A percentile compares a stretch with the other conserved stretches of the same genome.
phyloP scores from a whole-genome alignment of 2,113 vertebrate species.

The Octodon degus region DNA sequence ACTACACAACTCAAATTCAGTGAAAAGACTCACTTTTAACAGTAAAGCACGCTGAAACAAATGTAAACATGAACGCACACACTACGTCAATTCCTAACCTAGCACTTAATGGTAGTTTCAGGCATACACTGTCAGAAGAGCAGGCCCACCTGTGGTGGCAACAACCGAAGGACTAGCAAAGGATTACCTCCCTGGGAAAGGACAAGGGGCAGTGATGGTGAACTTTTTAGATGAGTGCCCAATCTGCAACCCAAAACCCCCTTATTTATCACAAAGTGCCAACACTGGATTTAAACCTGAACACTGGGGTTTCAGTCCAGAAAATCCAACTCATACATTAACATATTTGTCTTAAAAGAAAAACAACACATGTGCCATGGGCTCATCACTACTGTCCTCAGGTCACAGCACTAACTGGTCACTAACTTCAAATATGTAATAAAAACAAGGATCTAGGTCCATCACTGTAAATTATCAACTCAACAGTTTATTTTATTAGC shows the following conservation, averaged over 20 bases:
- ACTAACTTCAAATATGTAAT: conserved; percentile 59
- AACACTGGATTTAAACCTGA: not conserved
- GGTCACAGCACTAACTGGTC: conserved; percentile 31
- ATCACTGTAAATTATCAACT: conserved; percentile 33
- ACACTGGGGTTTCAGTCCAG: not conserved
- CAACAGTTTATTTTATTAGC: not conserved
- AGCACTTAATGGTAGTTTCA: conserved; percentile 46
- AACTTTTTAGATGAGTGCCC: not conserved
- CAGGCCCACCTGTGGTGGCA: not conserved
- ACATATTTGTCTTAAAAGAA: not conserved
- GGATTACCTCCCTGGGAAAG: conserved; percentile 46
- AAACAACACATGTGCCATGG: not conserved
- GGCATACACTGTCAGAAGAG: conserved; percentile 33
- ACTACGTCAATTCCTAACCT: conserved; percentile 38
- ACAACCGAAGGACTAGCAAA: conserved; percentile 34
- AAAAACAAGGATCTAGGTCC: conserved; percentile 29
- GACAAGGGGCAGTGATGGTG: not conserved
- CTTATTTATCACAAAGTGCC: not conserved
- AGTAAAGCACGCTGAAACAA: not conserved
- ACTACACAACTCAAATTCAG: too few species aligned
- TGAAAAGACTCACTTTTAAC: not conserved
- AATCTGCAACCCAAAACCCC: not conserved
- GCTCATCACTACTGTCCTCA: not conserved
- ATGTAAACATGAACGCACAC: not conserved
- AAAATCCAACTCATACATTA: not conserved